Base-by-base conservation (phyloP, 2,888 invertebrate genomes). In the Leucozona laternaria region DNA sequence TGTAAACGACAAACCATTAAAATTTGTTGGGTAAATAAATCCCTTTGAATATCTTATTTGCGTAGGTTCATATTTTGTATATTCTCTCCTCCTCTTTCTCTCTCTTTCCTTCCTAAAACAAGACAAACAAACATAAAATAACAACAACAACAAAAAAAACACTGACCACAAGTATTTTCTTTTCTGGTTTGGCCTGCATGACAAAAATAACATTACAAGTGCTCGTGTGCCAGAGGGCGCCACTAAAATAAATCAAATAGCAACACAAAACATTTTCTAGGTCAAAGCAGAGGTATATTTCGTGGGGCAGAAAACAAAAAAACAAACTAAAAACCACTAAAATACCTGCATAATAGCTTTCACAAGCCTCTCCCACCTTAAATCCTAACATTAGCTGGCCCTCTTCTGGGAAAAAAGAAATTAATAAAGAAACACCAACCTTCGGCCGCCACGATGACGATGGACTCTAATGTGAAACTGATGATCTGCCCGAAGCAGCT, bases 291-390 rank as follows among this genome's bases (percentile, higher is more conserved):
- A 34, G 34, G 28, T 20, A 60, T n/a, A 37, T 73, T 48, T 45
- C 4, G 20, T 31, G 15, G 34, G 4, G 15, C 2, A 37, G 20
- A 34, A 31, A 58, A 6, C 7, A 40, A 40, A 5, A 11, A 40
- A 71, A 66, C 20, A 71, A 25, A 48, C 17, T 15, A 57, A 73
- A 62, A 62, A 43, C 25, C 25, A 66, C 37, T n/a, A n/a, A 62
- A 79, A 79, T 79, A 73, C 73, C 79, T 75, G 80, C 75, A 80
- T 75, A 80, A 75, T 75, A 34, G 64, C 43, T 13, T 31, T n/a
- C 40, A n/a, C 43, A 43, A 17, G n/a, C 13, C 57, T 40, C 37
- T 40, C 37, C 37, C 60, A 40, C 60, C 40, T 40, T 37, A 22
- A 60, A 60, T 60, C 15, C 40, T 40, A 40, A 60, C 8, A 60